Percentiles rank a stretch among this genome's conserved stretches.
Conservation (phyloP, 2,888 invertebrate species). For the Tineola bisselliella region DNA sequence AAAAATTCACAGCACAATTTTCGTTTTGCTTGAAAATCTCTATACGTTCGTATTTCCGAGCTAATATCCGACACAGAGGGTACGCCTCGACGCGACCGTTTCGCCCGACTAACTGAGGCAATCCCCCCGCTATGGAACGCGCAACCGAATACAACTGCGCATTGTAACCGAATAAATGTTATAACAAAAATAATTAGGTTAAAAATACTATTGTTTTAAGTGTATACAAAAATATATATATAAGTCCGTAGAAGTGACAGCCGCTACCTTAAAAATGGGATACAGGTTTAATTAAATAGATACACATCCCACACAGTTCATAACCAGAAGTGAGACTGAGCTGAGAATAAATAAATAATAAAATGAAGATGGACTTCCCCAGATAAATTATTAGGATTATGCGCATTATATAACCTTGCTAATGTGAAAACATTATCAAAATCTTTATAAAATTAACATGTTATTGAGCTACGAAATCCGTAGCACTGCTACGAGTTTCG, state of each 20-base stretch:
- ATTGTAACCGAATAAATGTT: neutral
- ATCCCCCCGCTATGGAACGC: neutral
- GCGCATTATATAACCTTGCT: no score
- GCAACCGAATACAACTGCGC: neutral
- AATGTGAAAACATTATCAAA: no score
- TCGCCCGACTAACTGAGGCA: neutral
- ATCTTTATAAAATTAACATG: neutral
- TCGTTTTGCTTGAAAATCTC: neutral
- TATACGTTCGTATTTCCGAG: neutral
- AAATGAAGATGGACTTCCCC: no score
- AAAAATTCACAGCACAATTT: neutral
- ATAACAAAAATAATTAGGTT: neutral
- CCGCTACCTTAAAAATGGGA: no score
- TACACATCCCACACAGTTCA: no score
- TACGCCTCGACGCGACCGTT: neutral
- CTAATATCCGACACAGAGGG: neutral
- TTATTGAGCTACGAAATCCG: neutral
- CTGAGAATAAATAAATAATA: no score
- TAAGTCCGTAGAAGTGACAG: no score
- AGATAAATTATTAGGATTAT: no score
- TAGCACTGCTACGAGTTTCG: neutral
- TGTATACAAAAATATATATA: no score
- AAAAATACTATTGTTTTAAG: neutral
- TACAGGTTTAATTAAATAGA: no score
- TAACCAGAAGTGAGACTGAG: no score